phyloP scores from a whole-genome alignment of 2,797 vertebrate genomes.

The Muscicapa comitata region DNA sequence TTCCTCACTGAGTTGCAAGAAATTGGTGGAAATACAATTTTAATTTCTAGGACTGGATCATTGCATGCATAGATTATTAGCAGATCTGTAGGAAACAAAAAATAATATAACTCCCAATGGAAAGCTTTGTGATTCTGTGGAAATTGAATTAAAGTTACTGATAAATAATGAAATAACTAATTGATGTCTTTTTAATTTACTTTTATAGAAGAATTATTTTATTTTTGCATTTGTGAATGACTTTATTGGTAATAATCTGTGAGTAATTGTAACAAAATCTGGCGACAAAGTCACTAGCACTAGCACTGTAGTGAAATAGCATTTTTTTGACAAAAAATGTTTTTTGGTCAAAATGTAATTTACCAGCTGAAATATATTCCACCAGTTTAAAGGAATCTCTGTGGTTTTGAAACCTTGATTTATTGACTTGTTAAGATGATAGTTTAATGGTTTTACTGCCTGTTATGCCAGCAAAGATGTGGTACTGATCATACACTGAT shows the following conservation, averaged over 20 bases:
- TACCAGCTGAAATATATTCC: neutral
- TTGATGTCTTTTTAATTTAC: neutral
- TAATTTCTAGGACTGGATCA: neutral
- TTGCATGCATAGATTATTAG: neutral
- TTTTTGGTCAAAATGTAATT: neutral
- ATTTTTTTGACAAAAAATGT: neutral
- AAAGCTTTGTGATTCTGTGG: neutral
- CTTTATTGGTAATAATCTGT: neutral
- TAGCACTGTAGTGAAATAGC: neutral
- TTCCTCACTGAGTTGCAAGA: neutral
- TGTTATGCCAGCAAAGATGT: neutral
- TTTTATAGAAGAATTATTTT: neutral
- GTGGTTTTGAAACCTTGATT: neutral
- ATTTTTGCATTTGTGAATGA: neutral
- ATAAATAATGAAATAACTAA: neutral
- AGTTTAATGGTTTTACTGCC: neutral
- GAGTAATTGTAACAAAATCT: neutral
- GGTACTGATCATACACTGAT: neutral
- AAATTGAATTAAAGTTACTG: neutral
- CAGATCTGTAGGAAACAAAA: neutral
- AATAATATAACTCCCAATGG: neutral
- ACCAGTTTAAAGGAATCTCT: neutral
- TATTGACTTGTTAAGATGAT: neutral
- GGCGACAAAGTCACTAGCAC: neutral
- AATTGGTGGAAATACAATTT: neutral